Evolutionary conservation across 2,797 vertebrate species (phyloP).

Genomic region (Lepus oiostolus): DNA sequence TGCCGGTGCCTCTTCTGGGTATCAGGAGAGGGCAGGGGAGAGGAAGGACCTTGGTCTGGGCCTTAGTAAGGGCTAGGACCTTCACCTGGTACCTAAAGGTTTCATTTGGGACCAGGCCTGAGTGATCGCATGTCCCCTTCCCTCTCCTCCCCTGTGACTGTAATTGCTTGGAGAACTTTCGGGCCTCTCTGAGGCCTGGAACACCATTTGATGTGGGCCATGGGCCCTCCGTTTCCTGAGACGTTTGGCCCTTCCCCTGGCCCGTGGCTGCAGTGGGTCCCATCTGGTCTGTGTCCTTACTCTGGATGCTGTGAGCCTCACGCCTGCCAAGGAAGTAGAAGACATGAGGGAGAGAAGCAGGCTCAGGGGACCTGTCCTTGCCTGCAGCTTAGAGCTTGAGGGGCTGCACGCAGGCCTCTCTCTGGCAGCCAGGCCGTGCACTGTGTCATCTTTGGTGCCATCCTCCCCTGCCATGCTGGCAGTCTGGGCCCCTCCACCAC

Average conservation of each 20-base stretch:
- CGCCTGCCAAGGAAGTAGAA: constrained; percentile 26
- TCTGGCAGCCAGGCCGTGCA: background rate
- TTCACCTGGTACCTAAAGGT: background rate
- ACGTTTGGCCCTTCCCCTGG: too few relatives aligned
- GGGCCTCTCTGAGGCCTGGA: background rate
- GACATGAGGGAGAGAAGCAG: background rate
- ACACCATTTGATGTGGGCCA: background rate
- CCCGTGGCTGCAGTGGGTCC: background rate
- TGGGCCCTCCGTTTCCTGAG: background rate
- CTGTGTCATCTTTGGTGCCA: constrained; percentile 73
- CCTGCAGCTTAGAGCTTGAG: too few relatives aligned
- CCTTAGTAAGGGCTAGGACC: constrained; percentile 65
- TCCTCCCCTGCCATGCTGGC: constrained; percentile 26
- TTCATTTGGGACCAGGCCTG: constrained; percentile 57
- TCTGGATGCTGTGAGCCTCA: background rate
- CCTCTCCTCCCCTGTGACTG: background rate
- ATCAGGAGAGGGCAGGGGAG: background rate
- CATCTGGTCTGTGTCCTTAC: background rate
- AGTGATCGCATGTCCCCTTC: too few relatives aligned
- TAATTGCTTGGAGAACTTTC: constrained; percentile 6
- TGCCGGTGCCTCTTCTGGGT: background rate
- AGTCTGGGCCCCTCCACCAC: background rate
- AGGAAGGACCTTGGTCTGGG: constrained; percentile 12
- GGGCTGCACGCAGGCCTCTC: background rate
- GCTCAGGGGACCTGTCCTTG: background rate